phyloP scores from a whole-genome alignment of 2,888 invertebrate species.

The Cerastoderma edule region DNA sequence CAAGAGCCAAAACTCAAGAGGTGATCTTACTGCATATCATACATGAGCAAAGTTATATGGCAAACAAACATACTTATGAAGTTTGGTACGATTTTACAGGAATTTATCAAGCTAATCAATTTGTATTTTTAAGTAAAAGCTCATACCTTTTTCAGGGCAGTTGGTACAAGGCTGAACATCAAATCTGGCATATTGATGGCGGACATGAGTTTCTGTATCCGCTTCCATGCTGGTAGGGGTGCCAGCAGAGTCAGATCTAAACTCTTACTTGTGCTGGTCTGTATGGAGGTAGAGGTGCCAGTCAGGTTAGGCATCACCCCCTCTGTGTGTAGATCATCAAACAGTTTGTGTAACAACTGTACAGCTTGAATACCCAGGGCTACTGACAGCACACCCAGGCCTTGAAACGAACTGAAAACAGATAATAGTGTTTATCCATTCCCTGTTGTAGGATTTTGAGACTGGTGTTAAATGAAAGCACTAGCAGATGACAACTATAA shows the following conservation, averaged over 20 bases:
- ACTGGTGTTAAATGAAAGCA: too few relatives aligned
- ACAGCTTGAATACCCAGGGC: constrained; percentile 94
- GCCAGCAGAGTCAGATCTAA: constrained; percentile 70
- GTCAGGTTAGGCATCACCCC: constrained; percentile 62
- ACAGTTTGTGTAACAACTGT: constrained; percentile 89
- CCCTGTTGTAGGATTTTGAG: too few relatives aligned
- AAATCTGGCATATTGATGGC: constrained; percentile 91
- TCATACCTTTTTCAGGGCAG: constrained; percentile 92
- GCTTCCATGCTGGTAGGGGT: constrained; percentile 81
- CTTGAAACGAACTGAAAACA: constrained; percentile 88
- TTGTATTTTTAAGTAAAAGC: too few relatives aligned
- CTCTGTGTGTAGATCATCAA: constrained; percentile 92
- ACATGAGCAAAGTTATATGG: too few relatives aligned
- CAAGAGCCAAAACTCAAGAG: too few relatives aligned
- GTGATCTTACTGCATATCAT: too few relatives aligned
- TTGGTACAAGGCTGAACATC: constrained; percentile 94
- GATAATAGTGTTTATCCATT: too few relatives aligned
- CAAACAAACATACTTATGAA: too few relatives aligned
- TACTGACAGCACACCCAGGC: constrained; percentile 94
- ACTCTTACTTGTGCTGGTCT: constrained; percentile 45
- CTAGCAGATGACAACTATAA: too few relatives aligned
- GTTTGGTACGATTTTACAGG: too few relatives aligned
- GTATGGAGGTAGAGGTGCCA: constrained; percentile 45
- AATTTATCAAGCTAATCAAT: too few relatives aligned
- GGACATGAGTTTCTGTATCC: constrained; percentile 89